Conservation (phyloP, 2,113 vertebrate species). For the Cryptoleucopteryx plumbea region DNA sequence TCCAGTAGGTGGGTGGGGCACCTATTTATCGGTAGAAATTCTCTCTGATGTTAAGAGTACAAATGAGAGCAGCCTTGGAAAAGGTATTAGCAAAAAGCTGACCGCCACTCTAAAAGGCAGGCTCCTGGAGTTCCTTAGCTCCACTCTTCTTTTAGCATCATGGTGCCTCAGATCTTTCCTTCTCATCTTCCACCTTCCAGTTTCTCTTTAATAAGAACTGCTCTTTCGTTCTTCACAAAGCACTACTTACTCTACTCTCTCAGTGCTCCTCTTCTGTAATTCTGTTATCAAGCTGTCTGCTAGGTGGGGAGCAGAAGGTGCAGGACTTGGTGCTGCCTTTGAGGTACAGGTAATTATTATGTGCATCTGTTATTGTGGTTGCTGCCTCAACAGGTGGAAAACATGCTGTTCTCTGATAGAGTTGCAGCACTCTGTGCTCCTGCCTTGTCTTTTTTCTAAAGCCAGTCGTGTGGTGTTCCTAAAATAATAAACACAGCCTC, state of each 20-base stretch:
- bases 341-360: constrained; percentile 58
- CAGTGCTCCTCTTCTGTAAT: background rate
- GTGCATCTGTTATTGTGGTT: constrained; percentile 53
- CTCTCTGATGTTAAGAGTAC: background rate
- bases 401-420: constrained; percentile 48
- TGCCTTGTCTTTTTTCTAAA: constrained; percentile 42
- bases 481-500: constrained; percentile 60
- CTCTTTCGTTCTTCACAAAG: background rate
- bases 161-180: constrained; percentile 16
- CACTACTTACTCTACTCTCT: background rate
- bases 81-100: background rate
- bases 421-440: constrained; percentile 18
- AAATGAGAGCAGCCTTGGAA: background rate
- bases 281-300: constrained; percentile 26
- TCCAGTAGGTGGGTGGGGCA: background rate
- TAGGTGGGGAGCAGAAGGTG: constrained; percentile 46
- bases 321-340: constrained; percentile 47
- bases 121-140: background rate
- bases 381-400: constrained; percentile 57
- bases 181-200: constrained; percentile 9
- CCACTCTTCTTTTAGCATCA: background rate
- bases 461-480: background rate
- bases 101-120: background rate
- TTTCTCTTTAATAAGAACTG: constrained; percentile 1
- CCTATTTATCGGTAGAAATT: background rate